These are phyloP conservation scores for Agonopterix heracliana DNA, from an alignment of 2,888 invertebrate genomes.

Conservation along the genomic window DNA sequence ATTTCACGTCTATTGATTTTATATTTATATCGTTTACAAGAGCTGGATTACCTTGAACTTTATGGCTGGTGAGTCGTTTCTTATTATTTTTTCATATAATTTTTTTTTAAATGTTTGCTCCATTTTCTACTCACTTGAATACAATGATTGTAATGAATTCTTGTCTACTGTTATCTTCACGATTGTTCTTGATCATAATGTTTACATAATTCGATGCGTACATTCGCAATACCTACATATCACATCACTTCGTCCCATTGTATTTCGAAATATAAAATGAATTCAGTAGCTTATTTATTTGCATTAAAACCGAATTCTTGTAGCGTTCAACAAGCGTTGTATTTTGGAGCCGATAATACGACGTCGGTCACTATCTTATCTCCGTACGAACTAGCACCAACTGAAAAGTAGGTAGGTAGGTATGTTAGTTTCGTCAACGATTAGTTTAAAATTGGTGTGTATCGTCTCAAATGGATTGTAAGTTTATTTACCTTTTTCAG, in stretches of 20 bases:
- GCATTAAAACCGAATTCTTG: too few species aligned
- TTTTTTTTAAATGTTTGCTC: background rate
- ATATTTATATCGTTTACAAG: conserved; percentile 42
- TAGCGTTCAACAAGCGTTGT: too few species aligned
- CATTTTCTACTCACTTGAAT: background rate
- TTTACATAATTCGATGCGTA: conserved; percentile 20
- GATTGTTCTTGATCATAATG: conserved; percentile 32
- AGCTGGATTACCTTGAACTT: conserved; percentile 52
- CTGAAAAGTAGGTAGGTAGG: conserved; percentile 8
- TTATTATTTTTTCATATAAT: conserved; percentile 12
- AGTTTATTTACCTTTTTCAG: conserved; percentile 10
- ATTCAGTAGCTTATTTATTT: too few species aligned
- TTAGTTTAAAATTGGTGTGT: conserved; percentile 1
- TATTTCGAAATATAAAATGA: too few species aligned
- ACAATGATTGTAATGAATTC: background rate
- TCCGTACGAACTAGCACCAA: conserved; percentile 7
- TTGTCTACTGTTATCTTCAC: conserved; percentile 25
- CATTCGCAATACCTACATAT: background rate
- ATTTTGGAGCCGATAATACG: background rate
- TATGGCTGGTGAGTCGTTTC: conserved; percentile 63
- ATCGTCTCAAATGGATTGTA: conserved; percentile 17
- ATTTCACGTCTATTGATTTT: conserved; percentile 66
- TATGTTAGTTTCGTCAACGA: conserved; percentile 2
- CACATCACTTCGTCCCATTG: too few species aligned
- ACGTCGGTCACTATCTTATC: conserved; percentile 5